These are phyloP conservation scores for Oxyruncus cristatus DNA, from an alignment of 2,113 vertebrate species.

Conservation along the genomic window DNA sequence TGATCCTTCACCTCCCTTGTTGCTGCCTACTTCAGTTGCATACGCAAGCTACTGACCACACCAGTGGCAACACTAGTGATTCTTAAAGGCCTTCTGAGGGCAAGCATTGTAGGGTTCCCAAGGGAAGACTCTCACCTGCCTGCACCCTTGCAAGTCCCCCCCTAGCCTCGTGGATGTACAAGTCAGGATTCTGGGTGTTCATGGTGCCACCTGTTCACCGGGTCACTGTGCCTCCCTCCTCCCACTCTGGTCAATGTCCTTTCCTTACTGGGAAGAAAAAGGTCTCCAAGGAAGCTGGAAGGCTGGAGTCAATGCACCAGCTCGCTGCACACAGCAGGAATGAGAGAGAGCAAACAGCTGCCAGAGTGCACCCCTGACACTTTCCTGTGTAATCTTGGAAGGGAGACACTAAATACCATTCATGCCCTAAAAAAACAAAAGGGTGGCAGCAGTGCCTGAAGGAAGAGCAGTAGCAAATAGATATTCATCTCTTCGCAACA, in stretches of 20 bases:
- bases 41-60: not conserved
- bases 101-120: not conserved
- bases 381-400: not conserved
- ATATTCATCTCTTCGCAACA: not conserved
- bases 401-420: not conserved
- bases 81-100: not conserved
- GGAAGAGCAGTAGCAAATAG: not conserved
- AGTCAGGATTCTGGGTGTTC: not conserved
- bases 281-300: not conserved
- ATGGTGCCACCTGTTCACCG: not conserved
- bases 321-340: not conserved
- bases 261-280: not conserved
- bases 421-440: not conserved
- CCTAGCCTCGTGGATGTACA: accelerated
- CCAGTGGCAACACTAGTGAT: not conserved
- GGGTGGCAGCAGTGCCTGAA: not conserved
- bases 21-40: not conserved
- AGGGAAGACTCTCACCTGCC: not conserved
- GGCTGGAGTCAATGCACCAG: not conserved
- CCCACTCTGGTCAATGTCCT: not conserved
- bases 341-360: not conserved
- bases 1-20: not conserved
- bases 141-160: not conserved
- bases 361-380: accelerated
- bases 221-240: accelerated